These are phyloP conservation scores for Eidolon helvum DNA, from an alignment of 2,113 vertebrate species.

Conservation along the genomic window DNA sequence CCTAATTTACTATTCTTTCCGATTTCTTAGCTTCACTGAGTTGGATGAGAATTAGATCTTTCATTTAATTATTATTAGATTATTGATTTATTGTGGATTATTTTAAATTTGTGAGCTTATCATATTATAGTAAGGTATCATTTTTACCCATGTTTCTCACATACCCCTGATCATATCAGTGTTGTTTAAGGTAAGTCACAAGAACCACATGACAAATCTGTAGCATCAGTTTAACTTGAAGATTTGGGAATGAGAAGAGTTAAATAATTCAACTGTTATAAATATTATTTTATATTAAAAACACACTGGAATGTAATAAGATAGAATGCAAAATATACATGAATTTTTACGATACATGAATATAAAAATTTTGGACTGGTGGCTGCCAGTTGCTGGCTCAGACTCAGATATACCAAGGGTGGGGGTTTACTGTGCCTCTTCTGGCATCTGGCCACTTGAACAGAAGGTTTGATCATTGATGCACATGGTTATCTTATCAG, in stretches of 20 bases:
- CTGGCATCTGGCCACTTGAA: constrained; percentile 50
- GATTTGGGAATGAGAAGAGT: not conserved
- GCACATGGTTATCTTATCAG: constrained; percentile 8
- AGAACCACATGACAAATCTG: not conserved
- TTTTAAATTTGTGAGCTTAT: not conserved
- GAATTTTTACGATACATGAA: not conserved
- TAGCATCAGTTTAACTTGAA: not conserved
- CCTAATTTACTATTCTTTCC: not conserved
- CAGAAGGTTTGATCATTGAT: constrained; percentile 48
- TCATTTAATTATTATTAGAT: not conserved
- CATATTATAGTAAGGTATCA: not conserved
- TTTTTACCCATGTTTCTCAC: not conserved
- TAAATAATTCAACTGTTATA: not conserved
- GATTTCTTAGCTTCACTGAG: not conserved
- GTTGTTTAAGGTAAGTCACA: not conserved
- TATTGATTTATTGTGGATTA: not conserved
- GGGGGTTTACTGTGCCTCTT: not conserved
- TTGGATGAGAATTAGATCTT: not conserved
- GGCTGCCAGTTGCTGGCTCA: constrained; percentile 16
- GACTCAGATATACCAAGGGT: not conserved
- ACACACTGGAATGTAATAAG: not conserved
- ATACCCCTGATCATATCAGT: not conserved
- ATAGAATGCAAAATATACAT: not conserved
- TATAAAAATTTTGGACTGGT: not conserved
- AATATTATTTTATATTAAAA: constrained; percentile 10